These are phyloP conservation scores for Amiota communis DNA, from an alignment of 2,888 invertebrate species.

Conservation along the genomic window DNA sequence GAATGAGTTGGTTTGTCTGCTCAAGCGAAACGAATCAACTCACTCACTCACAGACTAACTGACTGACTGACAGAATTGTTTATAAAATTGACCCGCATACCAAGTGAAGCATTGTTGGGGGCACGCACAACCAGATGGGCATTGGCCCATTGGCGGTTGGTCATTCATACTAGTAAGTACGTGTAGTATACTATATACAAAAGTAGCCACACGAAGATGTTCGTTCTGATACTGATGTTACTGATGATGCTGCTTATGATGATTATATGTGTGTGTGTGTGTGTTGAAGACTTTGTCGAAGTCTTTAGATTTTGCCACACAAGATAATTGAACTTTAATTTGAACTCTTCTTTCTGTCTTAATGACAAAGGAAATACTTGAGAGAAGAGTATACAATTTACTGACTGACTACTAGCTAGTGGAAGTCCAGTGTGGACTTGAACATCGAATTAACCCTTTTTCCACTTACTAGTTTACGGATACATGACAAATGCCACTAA, in stretches of 20 bases:
- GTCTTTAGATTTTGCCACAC: slow-evolving; percentile 17
- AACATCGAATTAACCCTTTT: slow-evolving; percentile 17
- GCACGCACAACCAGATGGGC: no score
- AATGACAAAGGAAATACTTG: slow-evolving; percentile 42
- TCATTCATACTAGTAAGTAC: not conserved
- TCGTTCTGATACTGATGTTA: slow-evolving; percentile 46
- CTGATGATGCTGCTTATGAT: not conserved
- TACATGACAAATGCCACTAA: slow-evolving; percentile 3
- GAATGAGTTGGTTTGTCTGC: slow-evolving; percentile 4
- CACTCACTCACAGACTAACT: no score
- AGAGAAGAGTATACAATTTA: slow-evolving; percentile 14
- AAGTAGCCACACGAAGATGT: slow-evolving; percentile 54
- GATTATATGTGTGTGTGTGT: not conserved
- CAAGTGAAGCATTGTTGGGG: slow-evolving; percentile 31
- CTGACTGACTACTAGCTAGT: not conserved
- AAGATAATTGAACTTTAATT: slow-evolving; percentile 59
- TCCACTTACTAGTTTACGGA: not conserved
- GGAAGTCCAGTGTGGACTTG: not conserved
- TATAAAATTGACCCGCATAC: slow-evolving; percentile 61
- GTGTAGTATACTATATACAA: slow-evolving; percentile 15
- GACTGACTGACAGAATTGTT: slow-evolving; percentile 41
- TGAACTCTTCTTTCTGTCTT: slow-evolving; percentile 41
- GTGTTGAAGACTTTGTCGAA: no score
- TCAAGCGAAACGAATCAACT: not conserved
- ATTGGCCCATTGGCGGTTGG: slow-evolving; percentile 27